phyloP scores from a whole-genome alignment of 2,888 invertebrate species.

The Luffia ferchaultella region DNA sequence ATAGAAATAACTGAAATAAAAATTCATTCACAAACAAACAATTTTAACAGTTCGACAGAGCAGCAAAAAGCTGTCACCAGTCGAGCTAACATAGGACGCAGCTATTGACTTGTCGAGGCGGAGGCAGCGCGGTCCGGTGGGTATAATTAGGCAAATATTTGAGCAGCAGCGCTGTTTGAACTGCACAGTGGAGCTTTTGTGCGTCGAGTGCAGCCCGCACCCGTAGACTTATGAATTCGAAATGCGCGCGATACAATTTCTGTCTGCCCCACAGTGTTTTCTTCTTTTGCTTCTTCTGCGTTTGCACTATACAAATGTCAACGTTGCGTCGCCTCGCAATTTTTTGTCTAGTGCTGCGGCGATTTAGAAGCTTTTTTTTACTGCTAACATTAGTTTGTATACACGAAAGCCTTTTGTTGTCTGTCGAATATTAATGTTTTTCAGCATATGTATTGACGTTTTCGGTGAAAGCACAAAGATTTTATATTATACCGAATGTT shows the following conservation, averaged over 20 bases:
- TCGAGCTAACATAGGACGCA: background rate
- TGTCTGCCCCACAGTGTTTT: background rate
- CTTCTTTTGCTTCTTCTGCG: background rate
- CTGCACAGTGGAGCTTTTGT: constrained; percentile 31
- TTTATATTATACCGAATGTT: too few relatives aligned
- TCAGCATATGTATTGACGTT: too few relatives aligned
- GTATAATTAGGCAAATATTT: constrained; percentile 47
- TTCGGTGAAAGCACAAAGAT: too few relatives aligned
- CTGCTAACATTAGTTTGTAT: too few relatives aligned
- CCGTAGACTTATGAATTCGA: constrained; percentile 42
- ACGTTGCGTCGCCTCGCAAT: background rate
- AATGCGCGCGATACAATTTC: constrained; percentile 24
- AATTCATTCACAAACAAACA: too few relatives aligned
- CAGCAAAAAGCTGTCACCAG: background rate
- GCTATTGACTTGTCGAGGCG: background rate
- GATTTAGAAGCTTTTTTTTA: too few relatives aligned
- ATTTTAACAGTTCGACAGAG: too few relatives aligned
- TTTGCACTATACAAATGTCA: background rate
- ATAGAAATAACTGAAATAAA: too few relatives aligned
- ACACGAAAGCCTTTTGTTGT: too few relatives aligned
- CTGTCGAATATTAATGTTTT: too few relatives aligned
- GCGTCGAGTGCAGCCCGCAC: constrained; percentile 4
- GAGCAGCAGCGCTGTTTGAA: constrained; percentile 40
- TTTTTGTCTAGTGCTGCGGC: background rate
- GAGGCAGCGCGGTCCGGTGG: constrained; percentile 6